Percentiles rank a stretch among this genome's conserved stretches.
phyloP scores from a whole-genome alignment of 2,797 vertebrate species.

The Peromyscus eremicus region DNA sequence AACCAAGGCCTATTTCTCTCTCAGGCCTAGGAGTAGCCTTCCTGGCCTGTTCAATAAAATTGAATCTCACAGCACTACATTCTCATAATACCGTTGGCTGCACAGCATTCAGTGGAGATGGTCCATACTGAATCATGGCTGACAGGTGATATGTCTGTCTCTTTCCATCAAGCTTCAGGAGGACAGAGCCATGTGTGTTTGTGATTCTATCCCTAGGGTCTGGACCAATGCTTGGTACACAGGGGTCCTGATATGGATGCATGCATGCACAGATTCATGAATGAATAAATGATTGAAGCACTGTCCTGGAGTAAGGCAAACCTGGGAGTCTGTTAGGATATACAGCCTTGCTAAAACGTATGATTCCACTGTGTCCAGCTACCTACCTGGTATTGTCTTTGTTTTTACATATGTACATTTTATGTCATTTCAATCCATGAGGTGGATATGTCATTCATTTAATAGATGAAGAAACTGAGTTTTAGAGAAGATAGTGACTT shows the following conservation, averaged over 20 bases:
- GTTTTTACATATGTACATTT: not conserved
- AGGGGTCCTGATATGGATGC: too few relatives aligned
- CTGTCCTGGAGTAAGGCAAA: not conserved
- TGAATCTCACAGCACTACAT: rapidly evolving
- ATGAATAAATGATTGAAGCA: not conserved
- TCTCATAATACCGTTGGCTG: not conserved
- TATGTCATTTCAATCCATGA: not conserved
- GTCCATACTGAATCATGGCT: rapidly evolving
- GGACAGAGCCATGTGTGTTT: not conserved
- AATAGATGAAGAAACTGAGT: not conserved
- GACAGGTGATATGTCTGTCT: rapidly evolving
- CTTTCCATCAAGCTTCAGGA: not conserved
- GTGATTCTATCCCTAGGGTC: not conserved
- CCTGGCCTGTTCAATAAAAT: not conserved
- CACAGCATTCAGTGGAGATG: not conserved
- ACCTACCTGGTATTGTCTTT: not conserved
- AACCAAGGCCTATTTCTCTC: not conserved
- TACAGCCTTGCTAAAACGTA: not conserved
- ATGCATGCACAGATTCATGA: not conserved
- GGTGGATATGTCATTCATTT: not conserved
- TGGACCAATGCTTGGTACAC: not conserved
- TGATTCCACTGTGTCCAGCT: not conserved
- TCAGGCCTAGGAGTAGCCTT: not conserved
- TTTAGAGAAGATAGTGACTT: too few relatives aligned
- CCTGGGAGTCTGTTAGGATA: not conserved